Base-by-base conservation (phyloP, 2,888 invertebrate genomes). In the Unio pictorum region DNA sequence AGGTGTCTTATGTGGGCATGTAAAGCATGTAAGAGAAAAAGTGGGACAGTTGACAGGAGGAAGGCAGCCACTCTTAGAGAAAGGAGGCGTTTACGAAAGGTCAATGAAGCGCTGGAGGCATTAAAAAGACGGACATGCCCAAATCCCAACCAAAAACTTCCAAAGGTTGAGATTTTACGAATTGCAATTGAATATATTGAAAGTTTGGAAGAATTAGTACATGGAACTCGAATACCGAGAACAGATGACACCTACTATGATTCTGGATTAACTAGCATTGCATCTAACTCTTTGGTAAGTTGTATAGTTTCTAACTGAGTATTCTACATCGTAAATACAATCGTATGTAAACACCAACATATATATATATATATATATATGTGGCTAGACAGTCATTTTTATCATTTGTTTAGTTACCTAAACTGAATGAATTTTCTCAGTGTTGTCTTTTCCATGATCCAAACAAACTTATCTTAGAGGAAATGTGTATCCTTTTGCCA, bases 131-230 rank as follows among this genome's bases (percentile, higher is more conserved):
- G 98, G 68, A 97, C 99, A 0, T 95, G 98, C 84, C 95, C 96
- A 70, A 97, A 96, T 91, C 98, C 98, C 1, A 97, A 96, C 87
- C 99, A 99, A 85, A 92, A 99, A 68, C 92, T 99, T 83, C 98
- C 99, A 2, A 99, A 99, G 92, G 95, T 99, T 76, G 99, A 99
- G 91, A 99, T 99, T 79, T 92, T 99, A 57, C 92, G 98, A 74
- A 97, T 97, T 83, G 99, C 99, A 59, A 99, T 99, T 87, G 98
- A 98, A 85, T 98, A 99, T 89, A 99, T 99, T 81, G 98, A 98
- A 77, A 91, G 89, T 73, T 82, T 92, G 75, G 92, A 92, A 80
- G 89, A 90, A 56, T 85, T 92, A 84, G 83, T 92, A 61, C 90
- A 90, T 70, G 86, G 87, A 6, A 86, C 81, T 68, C 74, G 86